Percentiles rank a stretch among this genome's conserved stretches.
Evolutionary conservation across 2,797 vertebrate species (phyloP).

Genomic region (Orestias chungarensis): DNA sequence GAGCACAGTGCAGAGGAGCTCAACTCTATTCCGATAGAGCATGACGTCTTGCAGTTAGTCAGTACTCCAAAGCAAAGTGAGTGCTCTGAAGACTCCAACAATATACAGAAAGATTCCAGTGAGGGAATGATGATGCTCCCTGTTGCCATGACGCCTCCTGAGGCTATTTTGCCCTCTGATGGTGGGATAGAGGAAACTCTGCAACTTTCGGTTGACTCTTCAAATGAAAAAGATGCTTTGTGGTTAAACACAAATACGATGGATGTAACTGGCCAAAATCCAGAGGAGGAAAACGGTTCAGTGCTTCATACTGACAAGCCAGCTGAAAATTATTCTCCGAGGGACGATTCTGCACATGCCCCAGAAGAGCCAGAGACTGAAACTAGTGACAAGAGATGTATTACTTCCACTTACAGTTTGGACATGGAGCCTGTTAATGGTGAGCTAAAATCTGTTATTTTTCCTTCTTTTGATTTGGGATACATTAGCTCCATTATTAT

Average conservation of each 20-base stretch:
- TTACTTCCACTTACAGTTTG: background rate
- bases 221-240: slow-evolving; percentile 10
- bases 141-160: background rate
- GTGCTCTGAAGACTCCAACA: slow-evolving; percentile 5
- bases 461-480: too few relatives aligned
- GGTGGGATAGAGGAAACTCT: slow-evolving; percentile 15
- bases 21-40: background rate
- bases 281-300: slow-evolving; percentile 11
- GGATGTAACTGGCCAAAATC: slow-evolving; percentile 14
- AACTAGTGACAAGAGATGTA: slow-evolving; percentile 3
- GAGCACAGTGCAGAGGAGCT: slow-evolving; percentile 17
- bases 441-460: slow-evolving; percentile 27
- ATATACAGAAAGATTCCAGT: background rate
- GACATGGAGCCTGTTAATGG: slow-evolving; percentile 26
- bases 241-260: slow-evolving; percentile 2
- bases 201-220: background rate
- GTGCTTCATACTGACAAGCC: background rate
- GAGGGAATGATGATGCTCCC: background rate
- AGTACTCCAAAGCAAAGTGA: slow-evolving; percentile 12
- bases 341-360: slow-evolving; percentile 14
- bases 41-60: slow-evolving; percentile 1
- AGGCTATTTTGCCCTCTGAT: slow-evolving; percentile 11
- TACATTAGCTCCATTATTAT: too few relatives aligned
- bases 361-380: slow-evolving; percentile 1
- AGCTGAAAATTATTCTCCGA: slow-evolving; percentile 11